These are phyloP conservation scores for Calephelis perditalis DNA, from an alignment of 2,888 invertebrate genomes.

Conservation along the genomic window DNA sequence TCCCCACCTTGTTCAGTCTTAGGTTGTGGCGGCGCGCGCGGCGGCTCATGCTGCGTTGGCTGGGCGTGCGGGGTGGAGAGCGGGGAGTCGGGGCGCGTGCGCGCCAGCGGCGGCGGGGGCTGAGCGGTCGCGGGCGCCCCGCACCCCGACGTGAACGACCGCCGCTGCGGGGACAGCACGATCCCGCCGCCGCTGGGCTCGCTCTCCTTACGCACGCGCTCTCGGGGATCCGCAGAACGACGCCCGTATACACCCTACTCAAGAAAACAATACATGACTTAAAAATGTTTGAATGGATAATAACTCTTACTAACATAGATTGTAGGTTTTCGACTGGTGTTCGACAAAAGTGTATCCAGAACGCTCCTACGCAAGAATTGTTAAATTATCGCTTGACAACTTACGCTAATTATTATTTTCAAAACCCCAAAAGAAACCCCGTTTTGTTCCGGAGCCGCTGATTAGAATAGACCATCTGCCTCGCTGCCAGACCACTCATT, in stretches of 20 bases:
- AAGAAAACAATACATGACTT: no score
- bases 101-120: constrained; percentile 75
- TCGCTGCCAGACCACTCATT: no score
- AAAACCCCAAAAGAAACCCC: no score
- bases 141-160: constrained; percentile 92
- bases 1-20: constrained; percentile 52
- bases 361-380: no score
- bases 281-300: no score
- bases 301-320: no score
- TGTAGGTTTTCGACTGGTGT: no score
- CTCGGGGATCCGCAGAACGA: constrained; percentile 83
- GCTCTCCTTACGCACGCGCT: constrained; percentile 88
- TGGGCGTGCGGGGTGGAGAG: constrained; percentile 43
- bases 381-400: no score
- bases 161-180: constrained; percentile 90
- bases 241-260: constrained; percentile 50
- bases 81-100: constrained; percentile 63
- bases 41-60: constrained; percentile 74
- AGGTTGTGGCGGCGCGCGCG: constrained; percentile 39
- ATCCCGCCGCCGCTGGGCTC: constrained; percentile 81
- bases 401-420: no score
- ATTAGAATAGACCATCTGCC: no score
- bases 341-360: no score
- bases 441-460: no score
- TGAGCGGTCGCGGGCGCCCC: constrained; percentile 81